These are phyloP conservation scores for Diabrotica virgifera DNA, from an alignment of 1,140 invertebrate genomes.

Conservation along the genomic window DNA sequence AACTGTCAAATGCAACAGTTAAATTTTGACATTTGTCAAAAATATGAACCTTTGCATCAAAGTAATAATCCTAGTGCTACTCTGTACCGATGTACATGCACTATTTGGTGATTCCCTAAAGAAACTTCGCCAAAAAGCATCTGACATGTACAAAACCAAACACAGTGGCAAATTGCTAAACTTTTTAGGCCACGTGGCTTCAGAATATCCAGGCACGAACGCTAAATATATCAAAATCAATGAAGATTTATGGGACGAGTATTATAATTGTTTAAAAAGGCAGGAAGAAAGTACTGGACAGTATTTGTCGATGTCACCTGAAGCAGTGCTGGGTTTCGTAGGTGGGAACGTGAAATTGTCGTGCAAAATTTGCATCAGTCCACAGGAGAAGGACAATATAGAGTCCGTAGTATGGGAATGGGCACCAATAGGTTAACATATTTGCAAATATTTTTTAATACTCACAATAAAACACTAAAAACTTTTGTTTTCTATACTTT, in stretches of 20 bases:
- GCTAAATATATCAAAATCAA: constrained; percentile 44
- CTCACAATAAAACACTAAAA: too few species aligned
- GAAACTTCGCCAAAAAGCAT: constrained; percentile 42
- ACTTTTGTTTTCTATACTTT: too few species aligned
- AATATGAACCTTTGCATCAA: background rate
- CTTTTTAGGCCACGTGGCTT: constrained; percentile 44
- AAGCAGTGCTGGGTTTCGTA: constrained; percentile 48
- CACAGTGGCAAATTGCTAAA: constrained; percentile 43
- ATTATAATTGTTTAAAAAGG: constrained; percentile 51
- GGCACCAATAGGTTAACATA: constrained; percentile 27
- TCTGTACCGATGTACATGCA: background rate
- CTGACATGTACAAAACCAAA: constrained; percentile 41
- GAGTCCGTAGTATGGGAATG: constrained; percentile 52
- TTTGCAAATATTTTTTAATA: too few species aligned
- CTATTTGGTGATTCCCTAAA: constrained; percentile 27
- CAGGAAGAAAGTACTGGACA: constrained; percentile 39
- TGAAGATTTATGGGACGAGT: constrained; percentile 50
- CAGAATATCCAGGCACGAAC: constrained; percentile 52
- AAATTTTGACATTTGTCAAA: too few species aligned
- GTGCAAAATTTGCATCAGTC: constrained; percentile 55
- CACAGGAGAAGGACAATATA: constrained; percentile 41
- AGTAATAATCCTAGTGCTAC: constrained; percentile 3
- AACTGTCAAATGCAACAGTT: too few species aligned
- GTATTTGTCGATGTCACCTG: constrained; percentile 44
- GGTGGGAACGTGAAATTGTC: constrained; percentile 51